Evolutionary conservation across 2,113 vertebrate species (phyloP), one percentile per base, ranked within the genome.

Genomic region (Chloropsis cyanopogon): DNA sequence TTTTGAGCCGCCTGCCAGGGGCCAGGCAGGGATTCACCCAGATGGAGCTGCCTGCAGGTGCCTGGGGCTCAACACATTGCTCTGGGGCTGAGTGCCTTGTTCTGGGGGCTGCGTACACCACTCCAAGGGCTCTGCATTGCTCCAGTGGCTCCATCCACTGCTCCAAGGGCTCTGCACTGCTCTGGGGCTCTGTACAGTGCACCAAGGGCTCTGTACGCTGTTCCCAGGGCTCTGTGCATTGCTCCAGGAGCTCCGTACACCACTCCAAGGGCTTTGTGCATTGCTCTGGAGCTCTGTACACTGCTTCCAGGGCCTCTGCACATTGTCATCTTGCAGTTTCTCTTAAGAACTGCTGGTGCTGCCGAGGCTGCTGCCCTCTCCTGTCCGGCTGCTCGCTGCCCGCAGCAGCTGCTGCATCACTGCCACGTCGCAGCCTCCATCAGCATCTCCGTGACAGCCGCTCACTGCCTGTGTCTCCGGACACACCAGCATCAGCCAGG

Each of bases 391-490:
- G 0, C 76, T 33, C 22, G 1, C 90, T 88, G 92, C 77, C 82
- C 14, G 1, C 83, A 46, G 93, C 83, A 71, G 76, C 18, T 26
- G 69, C 85, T 73, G 76, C 91, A 87, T 85, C 96, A 54, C 94
- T 91, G 93, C 95, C 94, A 96, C 91, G 86, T 90, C 69, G 68
- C 93, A 88, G 93, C 84, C 88, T 95, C 88, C 19, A 31, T 57
- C 92, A 87, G 82, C 73, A n/a, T 50, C 94, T 70, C 90, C 0
- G 5, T 7, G 54, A 87, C 31, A 4, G 93, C 93, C 53, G 1
- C 95, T 91, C 96, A 90, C 96, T 96, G 95, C 96, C 96, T 35
- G 95, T 96, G 95, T 93, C 93, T 80, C 12, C 0, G 26, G 90
- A 90, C 95, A 88, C 92, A 60, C 93, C 90, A 95, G 87, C 92